phyloP scores from a whole-genome alignment of 2,797 vertebrate genomes.

The Strix occidentalis region DNA sequence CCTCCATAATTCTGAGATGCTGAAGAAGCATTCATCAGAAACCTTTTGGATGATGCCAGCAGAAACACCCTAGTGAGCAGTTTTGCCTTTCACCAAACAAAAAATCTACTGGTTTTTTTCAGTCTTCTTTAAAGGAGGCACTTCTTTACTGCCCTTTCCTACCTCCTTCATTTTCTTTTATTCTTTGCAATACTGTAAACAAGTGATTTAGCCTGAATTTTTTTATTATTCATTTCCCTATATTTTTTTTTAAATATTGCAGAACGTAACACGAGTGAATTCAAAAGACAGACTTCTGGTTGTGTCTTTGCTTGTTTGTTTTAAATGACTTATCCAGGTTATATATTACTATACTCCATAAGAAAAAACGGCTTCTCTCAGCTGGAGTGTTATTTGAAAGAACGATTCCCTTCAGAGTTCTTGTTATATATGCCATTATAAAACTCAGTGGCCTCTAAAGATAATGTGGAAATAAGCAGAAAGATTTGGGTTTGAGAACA shows the following conservation, averaged over 20 bases:
- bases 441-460: slow-evolving; percentile 4
- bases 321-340: background rate
- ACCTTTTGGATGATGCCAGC: background rate
- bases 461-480: background rate
- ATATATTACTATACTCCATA: background rate
- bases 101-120: background rate
- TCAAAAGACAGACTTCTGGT: background rate
- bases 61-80: background rate
- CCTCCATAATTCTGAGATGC: background rate
- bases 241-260: background rate
- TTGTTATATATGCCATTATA: background rate
- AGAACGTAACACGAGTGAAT: background rate
- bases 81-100: background rate
- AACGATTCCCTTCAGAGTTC: background rate
- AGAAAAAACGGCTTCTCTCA: background rate
- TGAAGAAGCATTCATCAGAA: background rate
- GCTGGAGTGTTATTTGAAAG: background rate
- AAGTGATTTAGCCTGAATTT: background rate
- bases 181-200: background rate
- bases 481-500: background rate
- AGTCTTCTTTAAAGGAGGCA: background rate
- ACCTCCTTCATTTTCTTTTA: background rate
- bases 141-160: background rate
- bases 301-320: background rate
- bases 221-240: background rate